Evolutionary conservation across 2,888 invertebrate species (phyloP).

Genomic region (Leuctra nigra): DNA sequence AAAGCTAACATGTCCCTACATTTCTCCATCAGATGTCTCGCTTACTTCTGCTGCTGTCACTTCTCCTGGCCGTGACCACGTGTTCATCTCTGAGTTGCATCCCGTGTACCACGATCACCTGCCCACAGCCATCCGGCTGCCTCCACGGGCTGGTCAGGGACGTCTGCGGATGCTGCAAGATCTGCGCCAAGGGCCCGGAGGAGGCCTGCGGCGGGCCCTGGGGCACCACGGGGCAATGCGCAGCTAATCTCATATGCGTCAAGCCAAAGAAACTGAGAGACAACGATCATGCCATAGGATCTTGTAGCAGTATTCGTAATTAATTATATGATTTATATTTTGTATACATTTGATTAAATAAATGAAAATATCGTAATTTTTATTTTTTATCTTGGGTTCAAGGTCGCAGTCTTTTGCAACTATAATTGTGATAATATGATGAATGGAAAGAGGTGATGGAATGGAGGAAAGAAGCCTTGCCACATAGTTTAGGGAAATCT

Average conservation of each 20-base stretch:
- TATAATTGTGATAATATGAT: not conserved
- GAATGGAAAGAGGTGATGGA: no score
- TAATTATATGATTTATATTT: no score
- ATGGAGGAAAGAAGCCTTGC: no score
- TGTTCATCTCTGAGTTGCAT: not conserved
- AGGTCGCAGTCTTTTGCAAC: not conserved
- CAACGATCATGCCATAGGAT: no score
- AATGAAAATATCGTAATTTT: not conserved
- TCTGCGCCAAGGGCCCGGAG: not conserved
- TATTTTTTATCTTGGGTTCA: not conserved
- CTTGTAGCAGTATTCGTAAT: no score
- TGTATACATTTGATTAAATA: not conserved
- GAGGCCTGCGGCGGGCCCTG: not conserved
- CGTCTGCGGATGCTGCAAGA: not conserved
- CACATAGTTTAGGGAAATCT: no score
- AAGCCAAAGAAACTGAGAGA: not conserved
- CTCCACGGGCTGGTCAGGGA: not conserved
- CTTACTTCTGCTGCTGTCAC: not conserved
- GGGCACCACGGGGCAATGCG: not conserved
- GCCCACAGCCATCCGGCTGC: not conserved
- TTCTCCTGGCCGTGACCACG: not conserved
- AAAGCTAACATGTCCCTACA: no score
- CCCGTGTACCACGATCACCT: not conserved
- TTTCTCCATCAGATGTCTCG: not conserved
- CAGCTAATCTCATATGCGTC: not conserved